Base-by-base conservation (phyloP, 2,113 vertebrate genomes). In the Gnathonemus longibarbis region DNA sequence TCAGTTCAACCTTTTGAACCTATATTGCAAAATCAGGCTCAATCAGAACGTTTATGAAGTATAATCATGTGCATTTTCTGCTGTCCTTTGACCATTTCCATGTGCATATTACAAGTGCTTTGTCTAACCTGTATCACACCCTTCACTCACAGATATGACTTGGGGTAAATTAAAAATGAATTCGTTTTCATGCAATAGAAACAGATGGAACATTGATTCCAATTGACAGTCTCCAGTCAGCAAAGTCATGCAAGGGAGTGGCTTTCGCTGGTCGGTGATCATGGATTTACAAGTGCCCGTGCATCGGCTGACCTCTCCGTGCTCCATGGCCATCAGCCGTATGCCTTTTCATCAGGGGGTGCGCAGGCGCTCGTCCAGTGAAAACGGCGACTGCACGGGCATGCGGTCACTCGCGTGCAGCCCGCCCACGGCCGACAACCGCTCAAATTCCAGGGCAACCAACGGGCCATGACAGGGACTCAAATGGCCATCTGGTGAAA, bases 161-260 rank as follows among this genome's bases (percentile, higher is more conserved):
- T 31, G 31, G 10, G 5, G 31, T 77, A 39, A 77, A 77, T 93
- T 90, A 92, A 86, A 88, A 84, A 70, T 62, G 88, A 24, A 45
- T 91, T 31, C 0, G 1, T 39, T 88, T 88, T 49, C 17, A 15
- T 48, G 24, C 27, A 74, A 70, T 21, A 52, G 90, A 90, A 56
- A 91, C 85, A 91, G 86, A 91, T 90, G 58, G 89, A 90, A 84
- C 66, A 90, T 90, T 88, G 90, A 74, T 89, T 89, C 89, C 90
- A 84, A 87, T 52, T 3, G 93, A 88, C 84, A 90, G 62, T 89
- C n/a, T 52, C 49, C 27, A 52, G 50, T 89, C 58, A 89, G 35
- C 50, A 58, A 91, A 90, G 74, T 46, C 45, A 89, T 27, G 8
- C 31, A 35, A 74, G 3, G 80, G 13, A 66, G 89, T 46, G 31